Base-by-base conservation (phyloP, 2,113 vertebrate species). In the Chroicocephalus ridibundus region DNA sequence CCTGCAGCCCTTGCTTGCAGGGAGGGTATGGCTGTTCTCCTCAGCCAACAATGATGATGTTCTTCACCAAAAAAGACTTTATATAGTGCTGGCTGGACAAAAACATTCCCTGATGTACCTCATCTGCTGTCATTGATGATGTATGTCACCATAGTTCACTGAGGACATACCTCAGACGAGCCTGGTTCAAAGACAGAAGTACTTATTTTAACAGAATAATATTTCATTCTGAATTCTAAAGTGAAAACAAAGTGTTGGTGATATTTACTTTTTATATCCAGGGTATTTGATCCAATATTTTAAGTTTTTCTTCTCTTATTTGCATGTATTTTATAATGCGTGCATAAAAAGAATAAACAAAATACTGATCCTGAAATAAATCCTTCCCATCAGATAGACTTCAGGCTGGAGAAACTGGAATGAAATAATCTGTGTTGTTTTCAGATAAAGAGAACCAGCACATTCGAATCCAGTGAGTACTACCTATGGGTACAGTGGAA, bases 181-280 rank as follows among this genome's bases (percentile, higher is more conserved):
- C 19, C 54, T 83, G 31, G 14, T 72, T 82, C 16, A 2, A n/a
- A 84, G 80, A 36, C 26, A 89, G 42, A 88, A 60, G 38, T 62
- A 75, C 8, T 71, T 74, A 51, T 77, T 90, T 83, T 42, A 55
- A 34, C 6, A 64, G 47, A 36, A 61, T 42, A 86, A 57, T 74
- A 82, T 80, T 94, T 96, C 3, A 58, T 82, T 62, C 58, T 49
- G 54, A 82, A 65, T 87, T 89, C 58, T 61, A 60, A 87, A 90
- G 38, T 84, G 36, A 76, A 93, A 95, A 24, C 7, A 82, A 46
- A 87, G 44, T 38, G 15, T 32, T 85, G 31, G 44, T 87, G 58
- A 38, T 85, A 91, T 65, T 96, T 87, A 65, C 40, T 66, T 97
- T 85, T 90, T 77, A 27, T 84, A 94, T 64, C 10, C 47, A 24